These are phyloP conservation scores for Hippocampus kuda DNA, from an alignment of 2,797 vertebrate species.

Conservation along the genomic window DNA sequence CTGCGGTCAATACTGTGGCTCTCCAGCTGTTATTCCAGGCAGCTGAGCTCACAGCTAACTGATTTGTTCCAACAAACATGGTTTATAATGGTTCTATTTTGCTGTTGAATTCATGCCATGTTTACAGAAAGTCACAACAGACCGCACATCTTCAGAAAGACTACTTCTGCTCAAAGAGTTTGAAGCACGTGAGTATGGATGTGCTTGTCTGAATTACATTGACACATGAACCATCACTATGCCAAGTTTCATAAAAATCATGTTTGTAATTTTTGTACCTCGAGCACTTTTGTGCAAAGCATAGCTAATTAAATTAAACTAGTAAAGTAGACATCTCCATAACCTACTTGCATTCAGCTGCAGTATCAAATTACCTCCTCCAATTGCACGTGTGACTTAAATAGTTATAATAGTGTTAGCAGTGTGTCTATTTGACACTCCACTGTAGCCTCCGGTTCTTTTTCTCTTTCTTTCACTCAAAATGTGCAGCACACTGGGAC, in stretches of 20 bases:
- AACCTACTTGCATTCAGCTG: not conserved
- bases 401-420: conserved; percentile 20
- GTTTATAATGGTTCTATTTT: not conserved
- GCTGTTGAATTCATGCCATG: not conserved
- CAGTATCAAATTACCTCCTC: not conserved
- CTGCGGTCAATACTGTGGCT: not conserved
- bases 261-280: not conserved
- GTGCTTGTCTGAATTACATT: conserved; percentile 9
- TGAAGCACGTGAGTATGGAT: conserved; percentile 68
- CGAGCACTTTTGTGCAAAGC: not conserved
- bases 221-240: not conserved
- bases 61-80: not conserved
- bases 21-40: not conserved
- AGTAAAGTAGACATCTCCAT: not conserved
- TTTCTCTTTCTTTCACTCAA: conserved; percentile 44
- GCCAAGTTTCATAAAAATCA: not conserved
- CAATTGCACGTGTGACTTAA: not conserved
- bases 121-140: conserved; percentile 63
- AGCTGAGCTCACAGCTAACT: not conserved
- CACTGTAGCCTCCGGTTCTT: conserved; percentile 46
- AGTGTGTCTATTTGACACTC: conserved; percentile 44
- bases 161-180: conserved; percentile 67
- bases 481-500: conserved; percentile 40
- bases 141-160: conserved; percentile 64
- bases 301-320: not conserved